Evolutionary conservation across 2,797 vertebrate genomes (phyloP), one percentile per base, ranked within the genome.

Genomic region (Bovichtus variegatus): DNA sequence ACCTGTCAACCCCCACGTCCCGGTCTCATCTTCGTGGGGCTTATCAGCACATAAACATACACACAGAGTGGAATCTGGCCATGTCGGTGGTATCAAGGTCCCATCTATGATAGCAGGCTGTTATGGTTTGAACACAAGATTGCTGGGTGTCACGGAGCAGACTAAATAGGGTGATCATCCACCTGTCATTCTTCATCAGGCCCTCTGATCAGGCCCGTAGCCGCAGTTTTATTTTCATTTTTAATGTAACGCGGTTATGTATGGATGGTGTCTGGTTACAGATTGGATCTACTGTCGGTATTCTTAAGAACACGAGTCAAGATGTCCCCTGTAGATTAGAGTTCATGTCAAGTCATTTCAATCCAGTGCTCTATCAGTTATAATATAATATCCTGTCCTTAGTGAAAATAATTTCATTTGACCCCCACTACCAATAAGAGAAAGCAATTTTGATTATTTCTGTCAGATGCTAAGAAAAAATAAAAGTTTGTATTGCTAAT

Each of bases 1-100:
- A 92, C 81, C 85, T 89, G 91, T 92, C 93, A 92, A n/a, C 89
- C 82, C 11, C 43, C 44, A 53, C 76, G 78, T 81, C 71, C 79
- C 66, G 19, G 46, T 74, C 90, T 87, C 83, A 83, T 89, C 81
- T 88, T 88, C 62, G 69, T 34, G 31, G 40, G 80, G 88, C 81
- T 93, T 92, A 92, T 91, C 89, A 67, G 75, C 79, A 58, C 76
- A 78, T 54, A 75, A 54, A 81, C 62, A 80, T 73, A 73, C 25
- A 66, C 25, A 57, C 19, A 74, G 51, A 65, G 27, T 57, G 57
- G 71, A 61, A 80, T 78, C 46, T n/a, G 74, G 9, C 41, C 51
- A 40, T 68, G 63, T 76, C 46, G 46, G 46, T 78, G 72, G 61
- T 75, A 83, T 89, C 84, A 21, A 29, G 18, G 54, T 62, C 55